phyloP scores from a whole-genome alignment of 2,113 vertebrate species.

The Eclectus roratus region DNA sequence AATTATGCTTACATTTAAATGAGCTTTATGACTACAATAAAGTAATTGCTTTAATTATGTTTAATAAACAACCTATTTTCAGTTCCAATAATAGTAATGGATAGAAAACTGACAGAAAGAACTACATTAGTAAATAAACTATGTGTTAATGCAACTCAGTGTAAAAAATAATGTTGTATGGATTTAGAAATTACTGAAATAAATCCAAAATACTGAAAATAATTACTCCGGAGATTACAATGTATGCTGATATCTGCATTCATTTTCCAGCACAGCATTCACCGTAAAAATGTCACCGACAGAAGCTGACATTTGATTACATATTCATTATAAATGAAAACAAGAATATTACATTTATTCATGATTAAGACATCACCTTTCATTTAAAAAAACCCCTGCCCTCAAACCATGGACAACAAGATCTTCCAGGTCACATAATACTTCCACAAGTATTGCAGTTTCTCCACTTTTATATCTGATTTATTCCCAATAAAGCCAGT shows the following conservation, averaged over 20 bases:
- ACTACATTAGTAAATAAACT: background rate
- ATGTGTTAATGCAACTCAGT: background rate
- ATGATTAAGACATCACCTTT: background rate
- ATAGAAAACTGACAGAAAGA: background rate
- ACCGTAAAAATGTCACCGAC: background rate
- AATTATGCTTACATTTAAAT: constrained; percentile 48
- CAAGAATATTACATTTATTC: background rate
- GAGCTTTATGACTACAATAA: constrained; percentile 39
- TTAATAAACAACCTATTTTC: constrained; percentile 52
- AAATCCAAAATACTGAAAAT: background rate
- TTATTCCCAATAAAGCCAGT: background rate
- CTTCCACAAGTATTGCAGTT: background rate
- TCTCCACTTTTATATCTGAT: background rate
- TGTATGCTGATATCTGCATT: background rate
- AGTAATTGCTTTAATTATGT: constrained; percentile 51
- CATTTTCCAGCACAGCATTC: background rate
- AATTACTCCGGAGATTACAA: background rate
- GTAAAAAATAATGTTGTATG: background rate
- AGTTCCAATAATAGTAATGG: background rate
- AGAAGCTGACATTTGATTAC: background rate
- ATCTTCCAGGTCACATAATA: background rate
- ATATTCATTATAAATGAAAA: background rate
- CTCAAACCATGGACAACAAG: background rate
- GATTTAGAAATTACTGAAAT: constrained; percentile 1
- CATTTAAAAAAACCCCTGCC: background rate